Evolutionary conservation across 2,888 invertebrate genomes (phyloP).

Genomic region (Eustalomyia histrio): DNA sequence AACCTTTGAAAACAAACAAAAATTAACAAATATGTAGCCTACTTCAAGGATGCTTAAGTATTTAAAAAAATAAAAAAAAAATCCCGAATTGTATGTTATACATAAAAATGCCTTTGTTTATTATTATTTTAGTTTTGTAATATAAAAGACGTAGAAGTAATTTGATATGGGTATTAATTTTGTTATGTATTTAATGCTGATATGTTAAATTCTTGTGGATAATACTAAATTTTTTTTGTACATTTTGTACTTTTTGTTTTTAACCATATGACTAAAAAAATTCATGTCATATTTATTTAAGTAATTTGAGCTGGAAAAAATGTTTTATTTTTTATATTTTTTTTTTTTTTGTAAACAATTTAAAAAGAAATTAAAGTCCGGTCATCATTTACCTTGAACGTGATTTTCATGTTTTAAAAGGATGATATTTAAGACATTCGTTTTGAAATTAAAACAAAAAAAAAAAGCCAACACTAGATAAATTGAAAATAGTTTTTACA

Average conservation of each 20-base stretch:
- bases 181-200: slow-evolving; percentile 27
- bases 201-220: slow-evolving; percentile 27
- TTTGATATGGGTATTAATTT: neutral
- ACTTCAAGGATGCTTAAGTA: neutral
- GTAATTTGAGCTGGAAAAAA: slow-evolving; percentile 27
- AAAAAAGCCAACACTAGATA: no score
- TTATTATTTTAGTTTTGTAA: neutral
- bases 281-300: slow-evolving; percentile 11
- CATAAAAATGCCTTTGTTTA: neutral
- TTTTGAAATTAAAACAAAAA: neutral
- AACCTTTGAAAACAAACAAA: neutral
- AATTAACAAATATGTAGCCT: neutral
- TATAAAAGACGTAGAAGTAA: slow-evolving; percentile 6
- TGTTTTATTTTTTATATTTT: slow-evolving; percentile 2
- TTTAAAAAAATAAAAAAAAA: neutral
- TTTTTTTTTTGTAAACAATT: neutral
- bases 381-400: slow-evolving; percentile 26
- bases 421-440: slow-evolving; percentile 9
- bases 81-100: neutral
- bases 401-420: slow-evolving; percentile 14
- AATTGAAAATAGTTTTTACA: no score
- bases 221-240: no score
- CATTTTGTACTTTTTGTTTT: no score
- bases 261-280: slow-evolving; percentile 4
- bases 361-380: slow-evolving; percentile 20